Conservation (phyloP, 1,140 invertebrate species). For the Drosophila kanapiae region DNA sequence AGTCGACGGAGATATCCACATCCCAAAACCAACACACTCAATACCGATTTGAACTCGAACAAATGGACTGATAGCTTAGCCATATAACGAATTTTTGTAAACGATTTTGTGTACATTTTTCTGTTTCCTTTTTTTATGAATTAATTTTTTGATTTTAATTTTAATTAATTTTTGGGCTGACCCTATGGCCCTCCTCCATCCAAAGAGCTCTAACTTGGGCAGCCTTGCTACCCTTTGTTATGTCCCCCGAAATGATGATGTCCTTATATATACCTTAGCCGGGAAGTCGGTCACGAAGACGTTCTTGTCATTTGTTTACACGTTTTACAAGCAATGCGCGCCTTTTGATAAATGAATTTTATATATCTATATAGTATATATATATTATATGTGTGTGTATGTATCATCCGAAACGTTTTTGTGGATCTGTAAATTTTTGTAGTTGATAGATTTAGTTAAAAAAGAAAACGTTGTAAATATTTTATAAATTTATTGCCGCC, state of each 20-base stretch:
- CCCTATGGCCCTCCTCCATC: constrained; percentile 33
- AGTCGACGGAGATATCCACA: constrained; percentile 18
- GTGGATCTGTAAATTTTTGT: constrained; percentile 78
- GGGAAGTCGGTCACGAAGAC: constrained; percentile 14
- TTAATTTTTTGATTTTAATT: constrained; percentile 37
- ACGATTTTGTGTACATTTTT: constrained; percentile 62
- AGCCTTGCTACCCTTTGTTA: constrained; percentile 53
- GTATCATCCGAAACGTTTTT: constrained; percentile 34
- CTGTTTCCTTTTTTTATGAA: constrained; percentile 46
- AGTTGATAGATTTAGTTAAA: constrained; percentile 77
- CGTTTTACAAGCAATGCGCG: constrained; percentile 61
- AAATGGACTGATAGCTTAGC: constrained; percentile 81
- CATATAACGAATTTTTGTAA: constrained; percentile 77
- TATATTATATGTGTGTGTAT: constrained; percentile 34
- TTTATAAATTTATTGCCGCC: constrained; percentile 65
- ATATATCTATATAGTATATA: constrained; percentile 42
- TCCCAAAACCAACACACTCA: constrained; percentile 29
- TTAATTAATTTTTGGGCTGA: constrained; percentile 31
- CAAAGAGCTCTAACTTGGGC: constrained; percentile 69
- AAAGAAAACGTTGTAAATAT: constrained; percentile 69
- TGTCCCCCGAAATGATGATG: constrained; percentile 54
- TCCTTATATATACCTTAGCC: constrained; percentile 59
- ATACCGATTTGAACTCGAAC: constrained; percentile 78
- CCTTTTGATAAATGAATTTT: constrained; percentile 61
- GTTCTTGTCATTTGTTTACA: constrained; percentile 60